phyloP scores from a whole-genome alignment of 2,797 vertebrate species.

The Trachops cirrhosus region DNA sequence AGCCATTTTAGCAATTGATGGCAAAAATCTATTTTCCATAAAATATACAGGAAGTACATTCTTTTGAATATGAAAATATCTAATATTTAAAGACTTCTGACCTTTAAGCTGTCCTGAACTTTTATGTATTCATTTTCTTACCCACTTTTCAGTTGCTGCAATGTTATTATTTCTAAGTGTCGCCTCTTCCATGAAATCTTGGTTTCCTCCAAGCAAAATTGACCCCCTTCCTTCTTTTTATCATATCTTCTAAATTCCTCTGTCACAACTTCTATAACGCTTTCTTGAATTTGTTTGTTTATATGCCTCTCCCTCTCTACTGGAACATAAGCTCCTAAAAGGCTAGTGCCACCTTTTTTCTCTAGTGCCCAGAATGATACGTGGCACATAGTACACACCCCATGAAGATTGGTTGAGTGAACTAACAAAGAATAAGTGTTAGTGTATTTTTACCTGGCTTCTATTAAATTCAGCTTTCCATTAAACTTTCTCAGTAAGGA shows the following conservation, averaged over 20 bases:
- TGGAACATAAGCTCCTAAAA: background rate
- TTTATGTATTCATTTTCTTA: background rate
- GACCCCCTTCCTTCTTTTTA: background rate
- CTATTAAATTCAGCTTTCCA: background rate
- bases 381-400: background rate
- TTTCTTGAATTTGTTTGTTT: background rate
- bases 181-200: background rate
- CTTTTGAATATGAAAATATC: background rate
- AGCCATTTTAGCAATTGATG: background rate
- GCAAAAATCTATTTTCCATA: conserved; percentile 4
- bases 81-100: background rate
- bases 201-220: background rate
- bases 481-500: background rate
- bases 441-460: background rate
- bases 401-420: background rate
- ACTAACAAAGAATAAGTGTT: background rate
- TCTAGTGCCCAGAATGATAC: background rate
- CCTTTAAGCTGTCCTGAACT: background rate
- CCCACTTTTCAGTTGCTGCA: background rate
- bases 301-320: background rate
- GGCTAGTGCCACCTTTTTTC: background rate
- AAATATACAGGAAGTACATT: background rate
- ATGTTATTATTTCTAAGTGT: background rate
- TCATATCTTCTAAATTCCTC: background rate
- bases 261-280: background rate